A percentile compares a stretch with the other conserved stretches of the same genome.
These are phyloP conservation scores for Blera fallax DNA, from an alignment of 2,888 invertebrate genomes.

Conservation along the genomic window DNA sequence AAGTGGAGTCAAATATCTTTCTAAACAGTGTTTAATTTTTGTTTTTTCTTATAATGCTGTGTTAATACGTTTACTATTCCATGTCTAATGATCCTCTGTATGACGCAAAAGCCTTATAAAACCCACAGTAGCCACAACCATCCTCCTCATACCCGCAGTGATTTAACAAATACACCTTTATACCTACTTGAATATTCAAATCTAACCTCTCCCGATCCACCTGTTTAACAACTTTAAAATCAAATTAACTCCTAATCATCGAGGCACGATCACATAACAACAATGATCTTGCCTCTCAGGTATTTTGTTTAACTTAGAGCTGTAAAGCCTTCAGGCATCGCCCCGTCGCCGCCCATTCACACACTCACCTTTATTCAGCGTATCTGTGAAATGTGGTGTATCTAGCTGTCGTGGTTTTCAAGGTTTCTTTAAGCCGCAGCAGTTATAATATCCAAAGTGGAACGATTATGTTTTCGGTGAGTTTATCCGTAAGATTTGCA, in stretches of 20 bases:
- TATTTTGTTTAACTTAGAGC: slow-evolving; percentile 16
- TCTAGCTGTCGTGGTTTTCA: slow-evolving; percentile 18
- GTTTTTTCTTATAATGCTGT: neutral
- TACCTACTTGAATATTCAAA: slow-evolving; percentile 26
- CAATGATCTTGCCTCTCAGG: slow-evolving; percentile 52
- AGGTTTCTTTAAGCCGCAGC: slow-evolving; percentile 24
- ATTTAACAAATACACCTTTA: slow-evolving; percentile 18
- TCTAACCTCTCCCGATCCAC: slow-evolving; percentile 16
- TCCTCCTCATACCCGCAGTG: neutral
- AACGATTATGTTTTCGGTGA: slow-evolving; percentile 34
- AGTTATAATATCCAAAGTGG: slow-evolving; percentile 26
- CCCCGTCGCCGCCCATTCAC: slow-evolving; percentile 16
- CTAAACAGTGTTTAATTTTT: neutral
- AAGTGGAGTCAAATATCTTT: neutral
- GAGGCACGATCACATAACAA: slow-evolving; percentile 47
- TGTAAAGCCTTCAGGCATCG: slow-evolving; percentile 5
- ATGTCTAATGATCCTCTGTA: neutral
- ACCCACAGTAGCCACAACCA: neutral
- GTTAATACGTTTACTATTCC: neutral
- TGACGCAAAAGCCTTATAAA: slow-evolving; percentile 13
- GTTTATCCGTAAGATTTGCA: slow-evolving; percentile 44
- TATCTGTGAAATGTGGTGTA: slow-evolving; percentile 16
- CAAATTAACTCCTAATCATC: slow-evolving; percentile 43
- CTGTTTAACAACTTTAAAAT: slow-evolving; percentile 48
- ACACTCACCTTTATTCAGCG: slow-evolving; percentile 29